Evolutionary conservation across 2,797 vertebrate genomes (phyloP), one percentile per base, ranked within the genome.

Genomic region (Philypnodon macrostomus): DNA sequence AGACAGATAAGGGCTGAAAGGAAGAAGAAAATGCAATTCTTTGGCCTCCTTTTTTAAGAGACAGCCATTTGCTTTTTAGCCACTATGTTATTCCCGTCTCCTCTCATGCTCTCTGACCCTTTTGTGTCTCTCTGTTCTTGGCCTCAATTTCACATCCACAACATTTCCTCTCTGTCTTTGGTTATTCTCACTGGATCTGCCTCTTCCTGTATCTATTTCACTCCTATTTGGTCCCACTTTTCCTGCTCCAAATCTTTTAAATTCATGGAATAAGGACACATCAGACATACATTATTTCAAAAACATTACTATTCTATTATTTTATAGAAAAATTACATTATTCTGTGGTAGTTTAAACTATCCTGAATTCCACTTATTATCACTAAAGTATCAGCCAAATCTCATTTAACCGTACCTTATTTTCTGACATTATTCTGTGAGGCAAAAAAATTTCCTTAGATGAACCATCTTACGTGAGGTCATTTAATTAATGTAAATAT

Each of bases 181-280:
- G 33, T 37, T 66, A 18, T 35, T 47, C 19, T 44, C 33, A 51
- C 68, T 23, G 44, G 52, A 36, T 67, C 42, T 18, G 10, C 59
- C 54, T 35, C 52, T 59, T 51, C 47, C 41, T 57, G 53, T 56
- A 14, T 48, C 10, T 0, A 40, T 47, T 30, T 53, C 39, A 16
- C 26, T 26, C 53, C 42, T 36, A 39, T 11, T 1, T 31, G 38
- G 8, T 31, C 54, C 26, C 23, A 18, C 36, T 27, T 17, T 51
- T 37, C 41, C 29, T 18, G 15, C 46, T 57, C 38, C 41, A 50
- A 38, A 51, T 73, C 54, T 64, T 32, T 70, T 82, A 87, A 80
- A 90, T 76, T 87, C 81, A 83, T 21, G 69, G 72, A n/a, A n/a
- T 39, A 33, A 47, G 55, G n/a, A n/a, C n/a, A n/a, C n/a, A 81